These are phyloP conservation scores for Cyprinella venusta DNA, from an alignment of 2,797 vertebrate species.

Conservation along the genomic window DNA sequence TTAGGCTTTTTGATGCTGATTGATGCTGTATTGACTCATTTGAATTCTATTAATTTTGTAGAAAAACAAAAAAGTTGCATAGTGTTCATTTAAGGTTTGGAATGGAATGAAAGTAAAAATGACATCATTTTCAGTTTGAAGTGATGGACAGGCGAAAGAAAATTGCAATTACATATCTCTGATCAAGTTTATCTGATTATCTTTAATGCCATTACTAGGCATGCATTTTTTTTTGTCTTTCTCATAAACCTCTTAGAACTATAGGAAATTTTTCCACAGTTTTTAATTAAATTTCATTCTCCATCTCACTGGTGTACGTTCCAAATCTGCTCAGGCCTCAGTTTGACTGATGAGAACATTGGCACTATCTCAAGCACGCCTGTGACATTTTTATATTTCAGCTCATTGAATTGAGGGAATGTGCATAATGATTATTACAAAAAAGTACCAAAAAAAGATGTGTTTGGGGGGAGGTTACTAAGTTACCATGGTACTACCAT, in stretches of 20 bases:
- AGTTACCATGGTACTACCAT: not conserved
- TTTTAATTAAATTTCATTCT: constrained; percentile 13
- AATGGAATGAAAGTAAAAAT: not conserved
- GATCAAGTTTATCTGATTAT: constrained; percentile 1
- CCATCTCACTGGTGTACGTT: not conserved
- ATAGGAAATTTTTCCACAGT: not conserved
- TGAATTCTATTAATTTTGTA: no score
- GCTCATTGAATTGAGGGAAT: not conserved
- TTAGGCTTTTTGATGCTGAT: no score
- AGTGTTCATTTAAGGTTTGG: no score
- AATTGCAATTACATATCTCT: not conserved
- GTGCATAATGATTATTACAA: not conserved
- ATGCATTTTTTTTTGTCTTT: not conserved
- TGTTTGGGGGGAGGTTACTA: no score
- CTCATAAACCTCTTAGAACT: constrained; percentile 5
- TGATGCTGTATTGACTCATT: not conserved
- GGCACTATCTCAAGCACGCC: not conserved
- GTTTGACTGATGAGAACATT: constrained; percentile 15
- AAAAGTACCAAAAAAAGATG: not conserved
- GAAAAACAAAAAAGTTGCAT: no score
- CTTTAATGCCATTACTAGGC: not conserved
- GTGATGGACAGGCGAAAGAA: not conserved
- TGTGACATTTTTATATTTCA: constrained; percentile 6
- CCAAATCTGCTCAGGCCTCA: not conserved
- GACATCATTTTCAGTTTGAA: not conserved